Evolutionary conservation across 2,888 invertebrate species (phyloP).

Genomic region (Papilio elwesi): DNA sequence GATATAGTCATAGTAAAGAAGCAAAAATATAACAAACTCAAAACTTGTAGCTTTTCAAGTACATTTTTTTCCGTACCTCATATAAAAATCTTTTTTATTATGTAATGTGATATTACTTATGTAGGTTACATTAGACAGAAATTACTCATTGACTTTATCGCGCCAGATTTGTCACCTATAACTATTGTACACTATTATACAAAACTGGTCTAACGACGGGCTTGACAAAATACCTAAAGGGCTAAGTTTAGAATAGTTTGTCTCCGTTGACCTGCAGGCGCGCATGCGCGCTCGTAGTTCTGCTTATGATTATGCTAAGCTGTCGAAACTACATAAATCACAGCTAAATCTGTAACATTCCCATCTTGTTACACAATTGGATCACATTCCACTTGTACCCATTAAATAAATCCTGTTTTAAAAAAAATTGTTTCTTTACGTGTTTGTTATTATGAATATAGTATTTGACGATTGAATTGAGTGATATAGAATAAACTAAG

Average conservation of each 20-base stretch:
- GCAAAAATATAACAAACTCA: too few relatives aligned
- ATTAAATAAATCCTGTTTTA: constrained; percentile 24
- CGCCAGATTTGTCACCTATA: constrained; percentile 15
- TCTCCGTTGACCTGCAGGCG: constrained; percentile 28
- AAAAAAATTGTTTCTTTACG: too few relatives aligned
- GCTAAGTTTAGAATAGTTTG: constrained; percentile 32
- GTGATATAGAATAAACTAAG: too few relatives aligned
- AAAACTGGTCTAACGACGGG: constrained; percentile 13
- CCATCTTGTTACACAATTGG: constrained; percentile 33
- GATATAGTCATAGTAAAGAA: too few relatives aligned
- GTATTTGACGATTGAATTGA: too few relatives aligned
- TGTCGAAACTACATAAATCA: constrained; percentile 36
- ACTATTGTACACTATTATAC: neutral
- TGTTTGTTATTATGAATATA: too few relatives aligned
- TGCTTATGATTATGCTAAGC: constrained; percentile 29
- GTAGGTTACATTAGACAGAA: neutral
- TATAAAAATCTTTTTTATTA: too few relatives aligned
- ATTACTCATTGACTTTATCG: constrained; percentile 21
- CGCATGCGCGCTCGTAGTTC: constrained; percentile 21
- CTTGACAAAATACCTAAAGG: constrained; percentile 28
- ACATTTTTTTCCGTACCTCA: too few relatives aligned
- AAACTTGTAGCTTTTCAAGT: too few relatives aligned
- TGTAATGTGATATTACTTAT: too few relatives aligned
- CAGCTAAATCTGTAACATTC: constrained; percentile 37
- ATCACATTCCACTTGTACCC: constrained; percentile 11